Percentiles rank a stretch among this genome's conserved stretches.
Evolutionary conservation across 2,888 invertebrate genomes (phyloP).

Genomic region (Philereme transversata): DNA sequence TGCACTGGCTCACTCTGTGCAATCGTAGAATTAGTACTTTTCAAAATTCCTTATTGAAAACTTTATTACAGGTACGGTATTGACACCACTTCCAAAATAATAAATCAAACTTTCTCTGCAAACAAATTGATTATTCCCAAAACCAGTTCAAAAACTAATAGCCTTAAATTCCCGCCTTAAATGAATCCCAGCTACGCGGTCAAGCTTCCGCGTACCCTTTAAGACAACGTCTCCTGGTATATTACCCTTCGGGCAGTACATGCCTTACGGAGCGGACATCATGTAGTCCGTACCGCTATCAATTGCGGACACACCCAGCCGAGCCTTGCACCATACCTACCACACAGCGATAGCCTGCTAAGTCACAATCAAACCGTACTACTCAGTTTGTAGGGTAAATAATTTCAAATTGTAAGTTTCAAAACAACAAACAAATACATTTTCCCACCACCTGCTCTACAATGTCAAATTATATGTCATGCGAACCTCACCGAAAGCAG

Average conservation of each 20-base stretch:
- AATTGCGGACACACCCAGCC: conserved; percentile 77
- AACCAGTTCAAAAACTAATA: conserved; percentile 14
- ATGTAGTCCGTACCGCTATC: conserved; percentile 62
- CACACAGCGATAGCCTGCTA: conserved; percentile 21
- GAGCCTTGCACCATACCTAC: conserved; percentile 63
- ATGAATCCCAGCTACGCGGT: conserved; percentile 38
- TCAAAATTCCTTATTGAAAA: too few relatives aligned
- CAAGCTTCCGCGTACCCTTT: conserved; percentile 40
- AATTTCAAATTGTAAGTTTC: too few relatives aligned
- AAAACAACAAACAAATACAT: too few relatives aligned
- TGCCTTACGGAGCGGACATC: conserved; percentile 56
- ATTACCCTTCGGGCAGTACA: conserved; percentile 55
- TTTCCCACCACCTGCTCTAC: too few relatives aligned
- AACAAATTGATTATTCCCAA: conserved; percentile 2
- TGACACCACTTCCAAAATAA: too few relatives aligned
- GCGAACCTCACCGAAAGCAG: too few relatives aligned
- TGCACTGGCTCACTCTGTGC: too few relatives aligned
- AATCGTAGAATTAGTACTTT: too few relatives aligned
- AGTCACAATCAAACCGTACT: conserved; percentile 24
- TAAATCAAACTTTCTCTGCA: too few relatives aligned
- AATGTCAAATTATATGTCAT: too few relatives aligned
- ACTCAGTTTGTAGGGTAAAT: conserved; percentile 5
- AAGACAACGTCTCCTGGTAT: conserved; percentile 45
- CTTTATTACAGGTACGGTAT: too few relatives aligned
- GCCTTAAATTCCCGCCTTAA: conserved; percentile 3